A percentile compares a stretch with the other conserved stretches of the same genome.
Conservation (phyloP, 2,888 invertebrate genomes). For the Tortricodes alternella region DNA sequence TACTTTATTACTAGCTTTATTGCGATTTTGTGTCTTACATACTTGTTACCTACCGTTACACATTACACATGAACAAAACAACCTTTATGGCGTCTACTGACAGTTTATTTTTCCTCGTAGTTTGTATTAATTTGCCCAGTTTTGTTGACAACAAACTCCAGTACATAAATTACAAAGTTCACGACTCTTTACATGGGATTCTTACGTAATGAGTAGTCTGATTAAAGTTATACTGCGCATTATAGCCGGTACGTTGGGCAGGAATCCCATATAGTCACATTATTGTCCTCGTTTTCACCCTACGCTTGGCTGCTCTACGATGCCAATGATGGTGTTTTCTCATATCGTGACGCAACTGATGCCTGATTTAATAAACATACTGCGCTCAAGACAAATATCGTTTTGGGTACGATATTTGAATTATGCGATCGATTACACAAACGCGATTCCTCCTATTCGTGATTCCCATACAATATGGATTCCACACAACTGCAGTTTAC, state of each 20-base stretch:
- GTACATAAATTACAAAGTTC: slow-evolving; percentile 29
- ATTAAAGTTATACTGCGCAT: slow-evolving; percentile 13
- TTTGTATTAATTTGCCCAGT: slow-evolving; percentile 7
- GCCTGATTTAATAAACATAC: too few species aligned
- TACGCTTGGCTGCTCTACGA: background rate
- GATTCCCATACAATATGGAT: too few species aligned
- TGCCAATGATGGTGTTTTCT: background rate
- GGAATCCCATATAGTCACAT: background rate
- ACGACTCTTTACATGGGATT: slow-evolving; percentile 17
- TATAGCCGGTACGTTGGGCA: slow-evolving; percentile 12
- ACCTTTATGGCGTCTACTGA: background rate
- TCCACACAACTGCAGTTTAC: too few species aligned
- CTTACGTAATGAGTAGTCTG: background rate
- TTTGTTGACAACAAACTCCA: slow-evolving; percentile 25
- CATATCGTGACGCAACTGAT: too few species aligned
- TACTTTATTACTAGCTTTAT: slow-evolving; percentile 65
- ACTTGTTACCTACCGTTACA: slow-evolving; percentile 15
- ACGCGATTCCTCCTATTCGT: too few species aligned
- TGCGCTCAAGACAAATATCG: too few species aligned
- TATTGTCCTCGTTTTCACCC: background rate
- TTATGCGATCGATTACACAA: too few species aligned
- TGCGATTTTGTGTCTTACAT: slow-evolving; percentile 50
- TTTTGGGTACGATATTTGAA: too few species aligned
- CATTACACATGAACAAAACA: background rate
- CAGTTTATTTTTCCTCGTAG: slow-evolving; percentile 5